phyloP scores from a whole-genome alignment of 2,888 invertebrate genomes.

The Acleris emargana region DNA sequence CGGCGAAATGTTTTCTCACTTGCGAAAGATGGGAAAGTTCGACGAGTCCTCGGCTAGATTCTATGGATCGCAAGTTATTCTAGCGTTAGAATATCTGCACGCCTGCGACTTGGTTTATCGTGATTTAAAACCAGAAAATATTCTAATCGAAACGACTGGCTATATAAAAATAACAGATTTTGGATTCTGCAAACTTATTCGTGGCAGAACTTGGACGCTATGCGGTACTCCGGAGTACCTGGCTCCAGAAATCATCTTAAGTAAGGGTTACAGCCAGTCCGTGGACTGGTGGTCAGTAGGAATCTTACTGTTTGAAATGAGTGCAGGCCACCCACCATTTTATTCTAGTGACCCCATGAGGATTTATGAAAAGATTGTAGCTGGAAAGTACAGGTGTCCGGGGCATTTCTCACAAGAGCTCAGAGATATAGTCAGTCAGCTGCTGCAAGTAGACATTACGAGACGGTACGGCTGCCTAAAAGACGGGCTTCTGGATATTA shows the following conservation, averaged over 20 bases:
- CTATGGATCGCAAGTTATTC: slow-evolving; percentile 94
- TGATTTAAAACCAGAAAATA: slow-evolving; percentile 96
- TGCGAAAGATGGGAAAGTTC: slow-evolving; percentile 86
- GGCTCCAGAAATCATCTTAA: slow-evolving; percentile 95
- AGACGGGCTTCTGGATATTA: slow-evolving; percentile 94
- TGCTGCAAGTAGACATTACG: slow-evolving; percentile 85
- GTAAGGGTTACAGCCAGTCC: slow-evolving; percentile 95
- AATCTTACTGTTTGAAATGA: slow-evolving; percentile 94
- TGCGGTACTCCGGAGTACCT: slow-evolving; percentile 99
- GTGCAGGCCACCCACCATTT: slow-evolving; percentile 96
- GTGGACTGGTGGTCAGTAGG: slow-evolving; percentile 99
- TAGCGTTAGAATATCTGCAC: slow-evolving; percentile 96
- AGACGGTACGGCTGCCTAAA: slow-evolving; percentile 93
- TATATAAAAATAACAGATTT: slow-evolving; percentile 96
- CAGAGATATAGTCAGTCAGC: slow-evolving; percentile 90
- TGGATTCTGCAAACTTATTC: slow-evolving; percentile 94
- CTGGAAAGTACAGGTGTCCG: slow-evolving; percentile 94
- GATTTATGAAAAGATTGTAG: slow-evolving; percentile 97
- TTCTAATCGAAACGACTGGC: slow-evolving; percentile 90
- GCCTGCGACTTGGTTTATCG: slow-evolving; percentile 93
- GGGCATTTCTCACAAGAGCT: slow-evolving; percentile 91
- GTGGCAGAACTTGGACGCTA: slow-evolving; percentile 93
- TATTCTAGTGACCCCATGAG: slow-evolving; percentile 96
- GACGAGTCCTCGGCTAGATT: slow-evolving; percentile 92
- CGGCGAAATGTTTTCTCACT: slow-evolving; percentile 93